Base-by-base conservation (phyloP, 2,888 invertebrate species). In the Megastigmus dorsalis region DNA sequence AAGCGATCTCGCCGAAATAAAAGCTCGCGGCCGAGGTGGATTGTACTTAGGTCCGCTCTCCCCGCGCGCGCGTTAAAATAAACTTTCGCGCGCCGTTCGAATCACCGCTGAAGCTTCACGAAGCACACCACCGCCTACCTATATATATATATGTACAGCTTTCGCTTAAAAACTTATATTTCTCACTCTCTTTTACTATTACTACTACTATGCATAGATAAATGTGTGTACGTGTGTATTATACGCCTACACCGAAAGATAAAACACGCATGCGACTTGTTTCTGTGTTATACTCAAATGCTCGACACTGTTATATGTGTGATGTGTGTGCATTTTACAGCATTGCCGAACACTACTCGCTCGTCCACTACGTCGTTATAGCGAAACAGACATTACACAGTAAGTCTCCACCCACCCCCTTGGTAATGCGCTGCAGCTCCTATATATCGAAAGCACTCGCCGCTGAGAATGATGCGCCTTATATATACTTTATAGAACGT, bases 291-390 rank as follows among this genome's bases (percentile, higher is more conserved):
- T 60, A 52, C 20, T 55, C 43, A 41, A 59, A 43, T n/a, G n/a
- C 48, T 55, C 38, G 65, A 65, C 60, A 73, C 30, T 52, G 41
- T 55, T 38, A 38, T 55, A 5, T 63, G 13, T 18, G 20, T 73
- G n/a, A 65, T 79, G 70, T 78, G 78, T 84, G 81, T 84, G 82
- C 84, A 85, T 88, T 92, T 92, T 90, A 75, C 92, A 92, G 92
- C 92, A 90, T 92, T 92, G 89, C 92, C 90, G 90, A 92, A 92
- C 90, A 92, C 67, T 72, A 57, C 92, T 89, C 92, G 91, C 90
- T 92, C 92, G 87, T 92, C 92, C 89, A 92, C 92, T 89, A 92
- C 92, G 84, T 92, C 92, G 89, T 92, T 92, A 89, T 92, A 92
- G 91, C 90, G 82, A 82, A 80, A 79, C 77, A 79, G 76, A 76